These are phyloP conservation scores for Nephila pilipes DNA, from an alignment of 1,140 invertebrate genomes.

Conservation along the genomic window DNA sequence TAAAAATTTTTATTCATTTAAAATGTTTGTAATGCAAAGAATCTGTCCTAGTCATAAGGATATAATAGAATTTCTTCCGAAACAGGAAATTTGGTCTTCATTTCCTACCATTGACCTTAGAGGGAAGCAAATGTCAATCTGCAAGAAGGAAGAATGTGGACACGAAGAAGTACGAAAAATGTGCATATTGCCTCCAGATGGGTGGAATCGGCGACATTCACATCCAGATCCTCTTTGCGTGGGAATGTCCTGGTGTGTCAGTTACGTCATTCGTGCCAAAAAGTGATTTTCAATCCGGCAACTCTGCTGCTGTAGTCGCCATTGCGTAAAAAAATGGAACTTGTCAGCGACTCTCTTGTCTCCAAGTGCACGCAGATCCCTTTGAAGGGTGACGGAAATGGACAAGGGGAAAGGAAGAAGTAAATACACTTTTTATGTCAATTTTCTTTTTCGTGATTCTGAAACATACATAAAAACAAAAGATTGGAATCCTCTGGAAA, in stretches of 20 bases:
- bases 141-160: not conserved
- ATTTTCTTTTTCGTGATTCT: not conserved
- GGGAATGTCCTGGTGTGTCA: conserved; percentile 48
- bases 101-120: conserved; percentile 17
- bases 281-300: conserved; percentile 49
- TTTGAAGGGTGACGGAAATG: conserved; percentile 3
- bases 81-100: not conserved
- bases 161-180: not conserved
- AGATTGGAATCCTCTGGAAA: not conserved
- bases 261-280: conserved; percentile 36
- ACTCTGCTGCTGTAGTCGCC: not conserved
- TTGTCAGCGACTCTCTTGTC: conserved; percentile 16
- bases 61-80: not conserved
- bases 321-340: not conserved
- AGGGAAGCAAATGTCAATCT: not conserved
- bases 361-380: not conserved
- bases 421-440: not conserved
- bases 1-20: too few species aligned
- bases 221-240: conserved; percentile 24
- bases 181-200: conserved; percentile 64
- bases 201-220: not conserved
- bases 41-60: too few species aligned
- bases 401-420: not conserved
- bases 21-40: too few species aligned
- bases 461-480: not conserved